Base-by-base conservation (phyloP, 2,797 vertebrate species). In the Clamator glandarius region DNA sequence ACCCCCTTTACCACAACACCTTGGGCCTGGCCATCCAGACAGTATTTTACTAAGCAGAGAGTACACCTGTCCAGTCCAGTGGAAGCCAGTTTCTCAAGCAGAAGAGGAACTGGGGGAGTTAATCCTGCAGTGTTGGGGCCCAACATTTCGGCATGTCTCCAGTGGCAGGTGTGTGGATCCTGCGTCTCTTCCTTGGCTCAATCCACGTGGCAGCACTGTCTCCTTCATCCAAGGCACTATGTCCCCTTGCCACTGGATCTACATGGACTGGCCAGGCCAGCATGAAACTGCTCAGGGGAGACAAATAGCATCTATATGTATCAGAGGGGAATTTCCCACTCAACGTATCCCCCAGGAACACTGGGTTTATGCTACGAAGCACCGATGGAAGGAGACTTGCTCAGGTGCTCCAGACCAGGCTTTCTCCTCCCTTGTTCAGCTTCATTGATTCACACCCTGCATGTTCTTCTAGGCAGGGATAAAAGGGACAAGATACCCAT, bases 161-260 rank as follows among this genome's bases (percentile, higher is more conserved):
- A 2, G 3, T 1, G 4, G n/a, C 4, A 6, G 36, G 17, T 5
- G 1, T 7, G 24, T 0, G 0, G 41, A 50, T n/a, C 6, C 11
- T 28, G 17, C 2, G 1, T 12, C 21, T 28, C n/a, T 66, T 39
- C 35, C 64, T 57, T 4, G 8, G 20, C 25, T 84, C 26, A 31
- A 23, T 12, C 14, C 52, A 21, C 1, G 2, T 1, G 8, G 15
- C 46, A 72, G 21, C 2, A 1, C 31, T 41, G 63, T 2, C 35
- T 42, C 15, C 18, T 25, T 11, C 6, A 6, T 9, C 15, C 36
- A 50, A 57, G 28, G 15, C 13, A 18, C 16, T 62, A 44, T 29
- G 21, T 66, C 6, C 9, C 31, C 23, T 8, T 42, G n/a, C 33
- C 4, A 0, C 0, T 1, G 55, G 16, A 18, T 17, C 8, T 15